A percentile compares a stretch with the other conserved stretches of the same genome.
phyloP scores from a whole-genome alignment of 2,113 vertebrate genomes.

The Eolophus roseicapilla region DNA sequence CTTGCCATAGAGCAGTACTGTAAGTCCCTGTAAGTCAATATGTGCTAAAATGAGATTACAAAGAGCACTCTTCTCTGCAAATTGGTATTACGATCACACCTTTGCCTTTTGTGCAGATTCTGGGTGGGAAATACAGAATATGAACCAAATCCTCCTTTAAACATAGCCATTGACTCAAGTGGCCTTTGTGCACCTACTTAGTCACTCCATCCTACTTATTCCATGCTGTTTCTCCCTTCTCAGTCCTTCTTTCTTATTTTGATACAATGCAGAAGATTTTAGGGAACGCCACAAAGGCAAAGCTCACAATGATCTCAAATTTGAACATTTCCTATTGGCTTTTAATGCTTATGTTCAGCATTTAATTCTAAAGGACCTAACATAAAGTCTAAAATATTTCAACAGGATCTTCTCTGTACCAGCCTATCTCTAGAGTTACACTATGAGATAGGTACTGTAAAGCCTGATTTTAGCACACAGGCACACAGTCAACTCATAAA shows the following conservation, averaged over 20 bases:
- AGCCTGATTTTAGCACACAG: not conserved
- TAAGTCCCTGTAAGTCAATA: not conserved
- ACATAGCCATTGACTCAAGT: not conserved
- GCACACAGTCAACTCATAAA: constrained; percentile 1
- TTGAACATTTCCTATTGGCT: not conserved
- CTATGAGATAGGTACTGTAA: not conserved
- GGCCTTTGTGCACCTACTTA: not conserved
- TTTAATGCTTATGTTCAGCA: not conserved
- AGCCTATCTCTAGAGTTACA: not conserved
- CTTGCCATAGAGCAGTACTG: not conserved
- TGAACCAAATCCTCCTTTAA: not conserved
- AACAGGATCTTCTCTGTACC: not conserved
- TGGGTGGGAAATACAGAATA: not conserved
- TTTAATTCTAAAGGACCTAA: not conserved
- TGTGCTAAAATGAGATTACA: not conserved
- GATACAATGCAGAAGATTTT: not conserved
- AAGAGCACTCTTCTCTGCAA: not conserved
- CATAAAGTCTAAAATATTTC: not conserved
- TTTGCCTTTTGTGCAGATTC: not conserved
- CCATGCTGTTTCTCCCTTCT: not conserved
- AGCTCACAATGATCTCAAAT: not conserved
- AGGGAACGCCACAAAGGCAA: not conserved
- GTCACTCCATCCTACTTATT: not conserved
- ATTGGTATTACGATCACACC: not conserved
- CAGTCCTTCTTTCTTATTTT: not conserved